Conservation (phyloP, 2,888 invertebrate species). For the Thelaira solivaga region DNA sequence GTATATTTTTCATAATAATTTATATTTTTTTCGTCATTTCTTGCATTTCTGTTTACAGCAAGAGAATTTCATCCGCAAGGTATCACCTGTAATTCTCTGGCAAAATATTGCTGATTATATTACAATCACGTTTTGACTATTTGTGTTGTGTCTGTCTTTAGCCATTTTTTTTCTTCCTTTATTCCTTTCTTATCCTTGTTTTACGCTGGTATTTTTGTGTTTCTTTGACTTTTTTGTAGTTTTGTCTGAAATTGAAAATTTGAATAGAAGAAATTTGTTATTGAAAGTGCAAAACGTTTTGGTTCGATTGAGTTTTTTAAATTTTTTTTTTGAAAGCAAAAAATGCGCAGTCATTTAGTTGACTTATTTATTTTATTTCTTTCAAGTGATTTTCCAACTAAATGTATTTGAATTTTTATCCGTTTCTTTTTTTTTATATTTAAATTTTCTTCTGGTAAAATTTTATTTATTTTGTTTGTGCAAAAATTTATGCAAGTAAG, state of each 20-base stretch:
- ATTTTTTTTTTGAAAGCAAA: background rate
- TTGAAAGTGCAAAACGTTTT: constrained; percentile 56
- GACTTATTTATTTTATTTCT: background rate
- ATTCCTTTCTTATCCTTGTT: constrained; percentile 15
- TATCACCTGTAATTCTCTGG: constrained; percentile 29
- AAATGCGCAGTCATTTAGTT: constrained; percentile 51
- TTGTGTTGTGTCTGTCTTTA: constrained; percentile 39
- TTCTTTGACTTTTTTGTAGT: background rate
- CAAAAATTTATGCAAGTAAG: background rate
- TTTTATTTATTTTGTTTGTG: constrained; percentile 1
- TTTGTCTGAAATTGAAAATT: constrained; percentile 54
- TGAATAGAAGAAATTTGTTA: constrained; percentile 59
- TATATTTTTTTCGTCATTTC: background rate
- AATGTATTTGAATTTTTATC: constrained; percentile 29
- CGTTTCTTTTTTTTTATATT: background rate
- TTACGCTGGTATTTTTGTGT: background rate
- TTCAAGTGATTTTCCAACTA: constrained; percentile 31
- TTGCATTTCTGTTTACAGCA: background rate
- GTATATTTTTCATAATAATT: constrained; percentile 17
- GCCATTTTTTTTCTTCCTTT: constrained; percentile 14
- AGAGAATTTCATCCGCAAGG: constrained; percentile 22
- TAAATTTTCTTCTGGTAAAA: background rate
- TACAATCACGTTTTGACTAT: constrained; percentile 59
- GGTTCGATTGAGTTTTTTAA: constrained; percentile 5
- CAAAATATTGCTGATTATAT: constrained; percentile 56